Evolutionary conservation across 2,888 invertebrate species (phyloP), one percentile per base, ranked within the genome.

Genomic region (Drosophila birchii): DNA sequence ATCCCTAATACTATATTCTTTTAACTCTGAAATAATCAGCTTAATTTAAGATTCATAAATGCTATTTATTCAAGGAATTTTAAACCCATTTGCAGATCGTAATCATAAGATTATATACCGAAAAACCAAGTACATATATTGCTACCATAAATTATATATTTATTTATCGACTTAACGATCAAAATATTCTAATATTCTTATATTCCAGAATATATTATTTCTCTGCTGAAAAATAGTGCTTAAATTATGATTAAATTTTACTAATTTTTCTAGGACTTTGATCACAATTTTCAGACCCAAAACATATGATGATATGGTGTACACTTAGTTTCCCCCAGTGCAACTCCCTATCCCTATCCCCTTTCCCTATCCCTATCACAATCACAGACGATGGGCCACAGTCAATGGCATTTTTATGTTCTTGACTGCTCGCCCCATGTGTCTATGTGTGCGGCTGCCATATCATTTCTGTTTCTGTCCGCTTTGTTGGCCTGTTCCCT

Each of bases 381-480:
- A 63, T 73, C 63, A 73, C 64, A 64, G 73, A 71, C 43, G 75
- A 56, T 49, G 75, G 63, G 49, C 69, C 78, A 62, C 74, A 76
- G 71, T 75, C 77, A 78, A 78, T 78, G 78, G 75, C 78, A 78
- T 78, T 78, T 78, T 78, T 78, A 78, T 78, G 78, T 78, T 78
- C 78, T 76, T 70, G 75, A 70, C 76, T 75, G 34, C 39, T 57
- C 44, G 41, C 59, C 58, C 55, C 64, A 45, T 71, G 61, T 49
- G 58, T 53, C 36, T 55, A 29, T 41, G 26, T 43, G 57, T 39
- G 53, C 43, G 63, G 39, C 62, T 63, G 55, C 49, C 62, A 44
- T 73, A 63, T 75, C 75, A 60, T 67, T 49, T 73, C 58, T 43
- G 58, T 60, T 36, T 36, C 61, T 38, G 29, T 45, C 41, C 60